Evolutionary conservation across 2,113 vertebrate genomes (phyloP), one percentile per base, ranked within the genome.

Genomic region (Scomber japonicus): DNA sequence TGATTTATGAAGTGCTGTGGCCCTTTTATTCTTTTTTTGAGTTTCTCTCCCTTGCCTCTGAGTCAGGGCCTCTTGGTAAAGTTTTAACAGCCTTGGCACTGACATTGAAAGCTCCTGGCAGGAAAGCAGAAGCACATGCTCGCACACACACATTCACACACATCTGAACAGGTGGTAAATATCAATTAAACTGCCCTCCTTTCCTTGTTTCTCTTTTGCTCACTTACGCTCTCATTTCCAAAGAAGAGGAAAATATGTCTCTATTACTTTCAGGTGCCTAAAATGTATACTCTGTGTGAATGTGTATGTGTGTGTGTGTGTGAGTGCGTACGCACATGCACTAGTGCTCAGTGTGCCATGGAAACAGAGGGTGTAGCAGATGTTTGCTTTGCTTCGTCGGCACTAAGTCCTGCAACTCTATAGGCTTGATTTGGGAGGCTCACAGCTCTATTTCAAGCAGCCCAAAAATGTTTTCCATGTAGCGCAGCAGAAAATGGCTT

Each of bases 1-100:
- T 86, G 86, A 92, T 90, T 92, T 92, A 93, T 93, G 83, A 92
- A 88, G 88, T 90, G 91, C 80, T 70, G 75, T 80, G 88, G 86
- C 35, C 60, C 71, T 83, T 82, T 74, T 3, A 53, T 72, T 72
- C 57, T n/a, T 75, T 65, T 61, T 78, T 51, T 74, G 31, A 51
- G 55, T 80, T 65, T 78, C 55, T 68, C 68, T 68, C 53, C 74
- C 62, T 73, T 82, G 71, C 86, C 80, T 81, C 75, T 81, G 65
- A 87, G 53, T 86, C 84, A 71, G 14, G 81, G 84, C 79, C 82
- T 83, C 72, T 82, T 64, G 81, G 83, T 83, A 35, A 86, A 88
- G 79, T 74, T 87, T 88, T 88, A 88, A 87, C 64, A 85, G 84
- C 80, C 75, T 91, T 90, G 87, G 85, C 89, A 85, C 62, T 86